Conservation (phyloP, 2,888 invertebrate species). For the Clitarchus hookeri region DNA sequence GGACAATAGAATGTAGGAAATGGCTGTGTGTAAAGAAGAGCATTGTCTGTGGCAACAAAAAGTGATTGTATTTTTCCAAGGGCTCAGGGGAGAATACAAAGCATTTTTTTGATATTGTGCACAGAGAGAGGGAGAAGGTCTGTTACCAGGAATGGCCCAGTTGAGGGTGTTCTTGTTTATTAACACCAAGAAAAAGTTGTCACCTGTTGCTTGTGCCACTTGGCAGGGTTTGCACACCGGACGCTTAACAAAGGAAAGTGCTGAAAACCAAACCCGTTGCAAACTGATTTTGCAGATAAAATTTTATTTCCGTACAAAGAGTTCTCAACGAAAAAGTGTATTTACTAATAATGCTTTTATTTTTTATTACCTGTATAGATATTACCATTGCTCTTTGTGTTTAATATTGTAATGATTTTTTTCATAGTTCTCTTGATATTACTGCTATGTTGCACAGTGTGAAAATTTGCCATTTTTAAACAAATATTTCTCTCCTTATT, state of each 20-base stretch:
- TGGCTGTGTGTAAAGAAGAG: conserved; percentile 19
- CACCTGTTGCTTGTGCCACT: conserved; percentile 4
- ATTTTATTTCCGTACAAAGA: not conserved
- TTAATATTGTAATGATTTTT: conserved; percentile 27
- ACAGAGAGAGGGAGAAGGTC: conserved; percentile 29
- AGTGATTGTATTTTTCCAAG: conserved; percentile 48
- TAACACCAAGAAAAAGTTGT: conserved; percentile 25
- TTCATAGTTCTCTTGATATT: conserved; percentile 33
- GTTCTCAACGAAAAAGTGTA: conserved; percentile 5
- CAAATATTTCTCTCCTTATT: conserved; percentile 31
- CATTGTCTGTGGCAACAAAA: conserved; percentile 43
- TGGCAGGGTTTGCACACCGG: not conserved
- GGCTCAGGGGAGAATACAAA: conserved; percentile 50
- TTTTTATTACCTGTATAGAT: conserved; percentile 10
- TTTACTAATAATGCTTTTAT: conserved; percentile 19
- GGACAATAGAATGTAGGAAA: conserved; percentile 27
- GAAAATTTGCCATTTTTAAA: conserved; percentile 25
- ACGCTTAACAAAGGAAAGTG: conserved; percentile 16
- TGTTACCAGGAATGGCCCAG: conserved; percentile 23
- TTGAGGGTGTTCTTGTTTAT: not conserved
- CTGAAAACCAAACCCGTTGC: conserved; percentile 10
- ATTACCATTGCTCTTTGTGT: conserved; percentile 11
- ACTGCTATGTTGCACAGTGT: conserved; percentile 33
- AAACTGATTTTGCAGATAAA: not conserved
- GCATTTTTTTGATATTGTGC: conserved; percentile 45